Conservation (phyloP, 2,888 invertebrate species). For the Phrixothrix hirtus region DNA sequence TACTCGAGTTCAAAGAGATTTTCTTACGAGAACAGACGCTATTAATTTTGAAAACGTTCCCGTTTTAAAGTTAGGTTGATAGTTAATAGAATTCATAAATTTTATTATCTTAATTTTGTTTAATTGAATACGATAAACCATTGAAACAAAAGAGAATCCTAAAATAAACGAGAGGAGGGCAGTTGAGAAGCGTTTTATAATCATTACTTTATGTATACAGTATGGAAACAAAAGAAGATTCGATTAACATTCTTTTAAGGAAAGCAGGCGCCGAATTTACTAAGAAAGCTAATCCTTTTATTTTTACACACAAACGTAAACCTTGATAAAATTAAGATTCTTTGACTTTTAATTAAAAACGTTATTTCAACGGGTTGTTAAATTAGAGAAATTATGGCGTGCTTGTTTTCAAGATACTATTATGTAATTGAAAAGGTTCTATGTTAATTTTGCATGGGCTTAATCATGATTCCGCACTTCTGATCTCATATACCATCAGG, state of each 20-base stretch:
- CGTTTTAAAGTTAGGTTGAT: conserved; percentile 8
- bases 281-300: conserved; percentile 46
- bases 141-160: conserved; percentile 18
- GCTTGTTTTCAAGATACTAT: conserved; percentile 41
- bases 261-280: conserved; percentile 24
- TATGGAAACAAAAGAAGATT: conserved; percentile 38
- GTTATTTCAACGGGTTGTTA: conserved; percentile 47
- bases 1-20: conserved; percentile 4
- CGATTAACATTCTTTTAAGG: conserved; percentile 44
- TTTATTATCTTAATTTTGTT: conserved; percentile 25
- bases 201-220: conserved; percentile 37
- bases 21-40: not conserved
- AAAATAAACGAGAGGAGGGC: conserved; percentile 17
- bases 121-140: conserved; percentile 22
- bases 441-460: conserved; percentile 45
- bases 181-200: conserved; percentile 23
- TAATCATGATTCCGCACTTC: too few species aligned
- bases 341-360: conserved; percentile 53
- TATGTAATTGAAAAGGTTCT: conserved; percentile 41
- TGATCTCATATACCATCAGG: too few species aligned
- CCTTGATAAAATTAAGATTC: conserved; percentile 49
- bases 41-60: conserved; percentile 14
- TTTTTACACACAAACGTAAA: conserved; percentile 47
- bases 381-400: conserved; percentile 43
- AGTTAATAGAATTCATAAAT: conserved; percentile 23